Conservation (phyloP, 2,113 vertebrate genomes). For the Hippopotamus amphibius region DNA sequence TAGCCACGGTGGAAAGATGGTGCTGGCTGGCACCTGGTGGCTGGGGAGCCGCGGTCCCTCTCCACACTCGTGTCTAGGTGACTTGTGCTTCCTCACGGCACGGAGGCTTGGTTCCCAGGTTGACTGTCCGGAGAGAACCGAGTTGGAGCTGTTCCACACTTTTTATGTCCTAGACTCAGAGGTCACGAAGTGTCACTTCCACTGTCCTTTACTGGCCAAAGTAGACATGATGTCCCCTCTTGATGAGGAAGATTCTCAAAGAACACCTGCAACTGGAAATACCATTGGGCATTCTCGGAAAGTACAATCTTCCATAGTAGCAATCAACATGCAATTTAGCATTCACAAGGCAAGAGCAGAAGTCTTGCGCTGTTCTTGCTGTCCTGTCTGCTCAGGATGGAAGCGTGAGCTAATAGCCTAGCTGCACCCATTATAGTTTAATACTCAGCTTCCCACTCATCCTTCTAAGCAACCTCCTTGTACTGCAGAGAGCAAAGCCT, state of each 20-base stretch:
- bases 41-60: neutral
- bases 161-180: no score
- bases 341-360: neutral
- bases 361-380: neutral
- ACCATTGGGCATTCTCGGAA: neutral
- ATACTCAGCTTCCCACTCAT: neutral
- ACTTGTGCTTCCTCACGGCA: neutral
- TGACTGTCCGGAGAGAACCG: neutral
- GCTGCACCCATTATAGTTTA: neutral
- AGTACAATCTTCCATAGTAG: neutral
- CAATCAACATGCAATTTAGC: neutral
- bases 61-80: accelerated
- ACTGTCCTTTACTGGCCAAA: neutral
- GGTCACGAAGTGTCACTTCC: neutral
- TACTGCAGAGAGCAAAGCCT: neutral
- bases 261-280: neutral
- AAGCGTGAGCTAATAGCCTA: neutral
- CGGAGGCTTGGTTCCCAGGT: neutral
- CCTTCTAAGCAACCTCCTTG: neutral
- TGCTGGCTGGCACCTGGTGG: no score
- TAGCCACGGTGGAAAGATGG: neutral
- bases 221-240: no score
- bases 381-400: neutral
- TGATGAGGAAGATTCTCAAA: neutral
- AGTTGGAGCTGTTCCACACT: neutral